Base-by-base conservation (phyloP, 2,797 vertebrate genomes). In the Gobionotothen gibberifrons region DNA sequence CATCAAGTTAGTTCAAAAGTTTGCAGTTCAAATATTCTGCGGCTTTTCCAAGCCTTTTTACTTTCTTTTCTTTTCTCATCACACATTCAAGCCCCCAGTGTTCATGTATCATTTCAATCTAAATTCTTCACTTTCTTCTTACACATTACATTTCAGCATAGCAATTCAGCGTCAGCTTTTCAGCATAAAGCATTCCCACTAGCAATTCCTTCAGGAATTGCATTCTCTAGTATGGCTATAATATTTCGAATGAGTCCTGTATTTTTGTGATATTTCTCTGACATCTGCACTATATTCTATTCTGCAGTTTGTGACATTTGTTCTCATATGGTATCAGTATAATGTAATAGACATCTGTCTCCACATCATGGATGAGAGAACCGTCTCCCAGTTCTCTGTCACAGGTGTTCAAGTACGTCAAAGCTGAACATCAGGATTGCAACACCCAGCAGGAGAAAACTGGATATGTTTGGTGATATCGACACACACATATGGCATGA, bases 401-500 rank as follows among this genome's bases (percentile, higher is more conserved):
- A 32, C 32, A 32, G 13, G 40, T 61, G 32, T 68, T 49, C 42
- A 62, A 75, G 32, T 29, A 10, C 4, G 8, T 13, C 49, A 60
- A 46, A 48, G 64, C 43, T 57, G 17, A 44, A 46, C 15, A 51
- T 36, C 15, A 40, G 22, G 32, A 43, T 55, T 61, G 22, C 47
- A 53, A 64, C 17, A 52, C 21, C 29, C 42, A 55, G 49, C 16
- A 14, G 40, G 32, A 42, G 21, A 17, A 61, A 36, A 42, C 26
- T 40, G 13, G 21, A 42, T 17, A 21, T 57, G 3, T 49, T 40
- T 22, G 15, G 5, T 46, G 51, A 26, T 52, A 52, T 32, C 2
- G 21, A 11, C 7, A 55, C 43, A 49, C 6, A 4, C 57, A 46
- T 15, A 29, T 9, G 0, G 3, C n/a, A 1, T 0, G 0, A 61